Evolutionary conservation across 2,888 invertebrate genomes (phyloP).

Genomic region (Tridacna crocea): DNA sequence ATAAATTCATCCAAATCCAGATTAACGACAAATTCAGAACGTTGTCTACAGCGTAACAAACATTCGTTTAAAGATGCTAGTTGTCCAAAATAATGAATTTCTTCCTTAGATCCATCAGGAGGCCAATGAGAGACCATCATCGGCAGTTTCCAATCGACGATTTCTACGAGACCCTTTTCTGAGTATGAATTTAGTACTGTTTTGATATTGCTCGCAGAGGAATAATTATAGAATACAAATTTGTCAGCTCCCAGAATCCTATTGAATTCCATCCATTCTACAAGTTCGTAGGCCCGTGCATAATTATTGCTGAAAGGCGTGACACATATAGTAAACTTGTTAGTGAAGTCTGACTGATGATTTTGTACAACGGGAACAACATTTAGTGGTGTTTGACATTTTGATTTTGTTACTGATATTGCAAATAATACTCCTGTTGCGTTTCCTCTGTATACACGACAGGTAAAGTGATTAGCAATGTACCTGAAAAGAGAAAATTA

Average conservation of each 20-base stretch:
- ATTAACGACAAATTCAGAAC: constrained; percentile 75
- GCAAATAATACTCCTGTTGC: constrained; percentile 35
- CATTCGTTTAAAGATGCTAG: constrained; percentile 81
- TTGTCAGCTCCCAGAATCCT: constrained; percentile 78
- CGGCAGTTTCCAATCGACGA: constrained; percentile 79
- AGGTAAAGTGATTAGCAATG: constrained; percentile 50
- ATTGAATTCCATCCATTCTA: constrained; percentile 82
- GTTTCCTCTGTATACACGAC: constrained; percentile 27
- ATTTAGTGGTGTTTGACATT: constrained; percentile 47
- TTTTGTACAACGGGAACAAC: constrained; percentile 35
- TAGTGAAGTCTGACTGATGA: background rate
- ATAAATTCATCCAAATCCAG: constrained; percentile 82
- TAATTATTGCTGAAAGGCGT: constrained; percentile 72
- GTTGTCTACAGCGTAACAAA: constrained; percentile 74
- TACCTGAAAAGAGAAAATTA: constrained; percentile 65
- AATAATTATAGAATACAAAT: constrained; percentile 78
- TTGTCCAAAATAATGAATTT: constrained; percentile 82
- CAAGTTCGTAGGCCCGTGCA: constrained; percentile 74
- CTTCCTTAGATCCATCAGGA: constrained; percentile 6
- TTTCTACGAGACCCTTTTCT: constrained; percentile 68
- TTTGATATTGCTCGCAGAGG: constrained; percentile 5
- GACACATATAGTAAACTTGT: constrained; percentile 73
- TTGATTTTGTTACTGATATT: constrained; percentile 52
- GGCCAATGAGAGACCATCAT: constrained; percentile 60
- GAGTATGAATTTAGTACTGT: constrained; percentile 71